Evolutionary conservation across 2,888 invertebrate species (phyloP), one percentile per base, ranked within the genome.

Genomic region (Zaprionus obscuricornis): DNA sequence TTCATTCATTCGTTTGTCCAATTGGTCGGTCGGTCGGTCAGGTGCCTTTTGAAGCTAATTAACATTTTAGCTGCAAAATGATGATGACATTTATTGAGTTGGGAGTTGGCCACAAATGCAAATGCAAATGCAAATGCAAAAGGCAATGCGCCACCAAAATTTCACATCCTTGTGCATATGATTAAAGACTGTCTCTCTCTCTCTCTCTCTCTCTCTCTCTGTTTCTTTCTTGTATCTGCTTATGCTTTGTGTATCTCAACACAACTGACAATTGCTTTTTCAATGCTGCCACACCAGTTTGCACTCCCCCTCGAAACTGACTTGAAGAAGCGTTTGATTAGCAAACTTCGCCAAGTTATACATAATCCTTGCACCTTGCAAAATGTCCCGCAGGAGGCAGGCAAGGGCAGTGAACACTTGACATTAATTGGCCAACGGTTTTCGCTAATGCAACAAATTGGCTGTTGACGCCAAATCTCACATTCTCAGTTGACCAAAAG

Each of bases 401-500:
- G 14, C 24, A 31, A 29, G 34, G 58, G 42, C 5, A 8, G 5
- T 58, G 42, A 29, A 49, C 66, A 63, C 60, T 68, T 84, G 85
- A 85, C 86, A 78, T 65, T 85, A 87, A 85, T 85, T 87, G 85
- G 55, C 67, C 75, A 77, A 85, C 84, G 75, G 74, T 70, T 81
- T 75, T 66, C 84, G 87, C 86, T 85, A 86, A 86, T 85, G 77
- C 75, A 66, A 50, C 68, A 81, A 87, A 77, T 87, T 81, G 86
- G 75, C 76, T 75, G 85, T 86, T 82, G 74, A 77, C 84, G 66
- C 77, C 64, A 66, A 81, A 85, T 76, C 81, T 81, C 47, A 60
- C 60, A 85, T 78, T 79, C 85, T 64, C 70, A 64, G 43, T 47
- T 37, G 24, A 20, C 46, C 70, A 45, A 57, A 66, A 64, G 56